phyloP scores from a whole-genome alignment of 2,113 vertebrate species.

The Sorex araneus region DNA sequence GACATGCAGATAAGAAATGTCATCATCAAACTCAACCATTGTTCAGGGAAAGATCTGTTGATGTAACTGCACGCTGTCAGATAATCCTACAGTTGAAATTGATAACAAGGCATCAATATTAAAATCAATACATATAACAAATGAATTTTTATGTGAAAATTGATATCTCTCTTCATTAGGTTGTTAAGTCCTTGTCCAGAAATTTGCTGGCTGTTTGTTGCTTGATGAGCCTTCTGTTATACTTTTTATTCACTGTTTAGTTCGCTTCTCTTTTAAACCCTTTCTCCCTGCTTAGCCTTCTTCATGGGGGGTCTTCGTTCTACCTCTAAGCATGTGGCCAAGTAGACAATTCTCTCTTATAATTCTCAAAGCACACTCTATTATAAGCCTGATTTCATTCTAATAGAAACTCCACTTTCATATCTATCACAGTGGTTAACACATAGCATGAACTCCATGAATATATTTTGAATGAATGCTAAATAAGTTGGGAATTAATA shows the following conservation, averaged over 20 bases:
- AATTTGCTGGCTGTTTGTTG: no score
- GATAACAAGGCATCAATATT: no score
- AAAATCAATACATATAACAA: no score
- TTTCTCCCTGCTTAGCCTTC: background rate
- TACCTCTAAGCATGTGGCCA: background rate
- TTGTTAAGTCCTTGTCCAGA: no score
- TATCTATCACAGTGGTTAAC: background rate
- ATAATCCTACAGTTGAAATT: no score
- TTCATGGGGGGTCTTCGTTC: background rate
- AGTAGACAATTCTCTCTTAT: background rate
- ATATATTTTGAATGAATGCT: background rate
- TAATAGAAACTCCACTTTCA: background rate
- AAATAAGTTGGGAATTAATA: background rate
- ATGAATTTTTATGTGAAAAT: no score
- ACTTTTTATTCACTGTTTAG: background rate
- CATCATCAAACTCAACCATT: no score
- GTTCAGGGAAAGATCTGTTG: background rate
- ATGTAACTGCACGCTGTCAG: background rate
- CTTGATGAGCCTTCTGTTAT: no score
- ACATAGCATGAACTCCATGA: background rate
- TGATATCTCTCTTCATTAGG: no score
- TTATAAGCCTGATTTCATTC: background rate
- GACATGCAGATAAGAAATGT: no score
- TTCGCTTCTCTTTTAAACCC: background rate
- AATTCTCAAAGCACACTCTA: background rate